Conservation (phyloP, 2,888 invertebrate species). For the Pharmacophagus antenor region DNA sequence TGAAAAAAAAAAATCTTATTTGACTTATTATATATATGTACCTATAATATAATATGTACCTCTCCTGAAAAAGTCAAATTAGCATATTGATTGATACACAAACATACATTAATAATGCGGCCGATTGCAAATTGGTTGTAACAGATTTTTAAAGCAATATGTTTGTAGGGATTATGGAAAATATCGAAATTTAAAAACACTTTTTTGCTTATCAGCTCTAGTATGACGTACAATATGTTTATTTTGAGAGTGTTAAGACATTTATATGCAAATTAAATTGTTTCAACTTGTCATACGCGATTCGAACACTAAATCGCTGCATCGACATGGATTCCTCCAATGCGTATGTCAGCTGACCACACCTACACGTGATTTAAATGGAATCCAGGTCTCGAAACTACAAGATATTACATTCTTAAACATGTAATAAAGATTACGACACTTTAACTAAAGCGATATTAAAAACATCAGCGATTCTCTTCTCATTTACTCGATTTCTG, state of each 20-base stretch:
- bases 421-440: conserved; percentile 1
- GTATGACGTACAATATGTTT: conserved; percentile 1
- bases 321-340: conserved; percentile 14
- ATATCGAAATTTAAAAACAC: conserved; percentile 5
- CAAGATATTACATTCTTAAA: neutral
- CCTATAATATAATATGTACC: no score
- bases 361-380: conserved; percentile 12
- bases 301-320: conserved; percentile 8
- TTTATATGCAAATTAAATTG: conserved; percentile 26
- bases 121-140: no score
- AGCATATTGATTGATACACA: no score
- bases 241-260: conserved; percentile 11
- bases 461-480: neutral
- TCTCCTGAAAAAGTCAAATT: no score
- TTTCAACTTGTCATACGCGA: conserved; percentile 4
- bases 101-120: no score
- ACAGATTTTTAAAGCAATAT: no score
- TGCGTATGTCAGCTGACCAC: conserved; percentile 9
- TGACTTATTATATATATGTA: no score
- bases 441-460: neutral
- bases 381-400: conserved; percentile 3
- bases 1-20: no score
- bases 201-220: neutral
- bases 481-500: neutral
- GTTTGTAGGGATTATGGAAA: neutral